Evolutionary conservation across 23 tunicate genomes (phyloP).

Genomic region (Trididemnum clinides): DNA sequence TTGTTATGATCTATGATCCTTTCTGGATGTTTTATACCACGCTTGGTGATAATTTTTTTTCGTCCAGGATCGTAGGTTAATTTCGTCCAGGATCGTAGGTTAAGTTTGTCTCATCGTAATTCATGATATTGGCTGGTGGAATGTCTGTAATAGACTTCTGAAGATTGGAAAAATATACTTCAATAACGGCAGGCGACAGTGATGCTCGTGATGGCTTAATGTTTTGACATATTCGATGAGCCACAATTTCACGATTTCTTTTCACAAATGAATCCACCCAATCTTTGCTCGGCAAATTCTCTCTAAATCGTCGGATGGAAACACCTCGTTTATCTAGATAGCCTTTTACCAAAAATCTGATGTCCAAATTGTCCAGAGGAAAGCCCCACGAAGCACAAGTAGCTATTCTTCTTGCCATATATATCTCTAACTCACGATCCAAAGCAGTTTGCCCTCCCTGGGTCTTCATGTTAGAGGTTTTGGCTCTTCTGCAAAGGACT

Average conservation of each 20-base stretch:
- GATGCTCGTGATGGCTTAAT: conserved; percentile 9
- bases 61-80: conserved; percentile 29
- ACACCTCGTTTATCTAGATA: conserved; percentile 28
- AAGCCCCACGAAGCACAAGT: not conserved
- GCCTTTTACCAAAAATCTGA: conserved; percentile 2
- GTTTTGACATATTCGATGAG: conserved; percentile 9
- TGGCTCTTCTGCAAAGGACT: no score
- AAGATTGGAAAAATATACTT: conserved; percentile 11
- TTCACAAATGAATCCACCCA: conserved; percentile 9
- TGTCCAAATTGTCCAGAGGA: not conserved
- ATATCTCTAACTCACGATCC: no score
- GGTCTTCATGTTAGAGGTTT: no score
- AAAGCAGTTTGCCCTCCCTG: no score
- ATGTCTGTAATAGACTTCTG: not conserved
- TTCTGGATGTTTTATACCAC: conserved; percentile 1
- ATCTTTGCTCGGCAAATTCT: conserved; percentile 29
- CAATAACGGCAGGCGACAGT: not conserved
- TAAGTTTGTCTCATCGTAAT: conserved; percentile 42
- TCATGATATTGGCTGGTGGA: conserved; percentile 2
- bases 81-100: no score
- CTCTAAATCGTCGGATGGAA: not conserved
- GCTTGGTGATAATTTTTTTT: conserved; percentile 8
- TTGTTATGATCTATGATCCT: conserved; percentile 21
- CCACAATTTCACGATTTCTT: not conserved
- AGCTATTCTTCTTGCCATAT: not conserved